A percentile compares a stretch with the other conserved stretches of the same genome.
Conservation (phyloP, 2,113 vertebrate genomes). For the Macaca fascicularis region T2T-MFA8v1.1 NC_088380.1:79938501-79939000, state of each 20-base stretch:
- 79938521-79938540: neutral
- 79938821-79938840: too few species aligned
- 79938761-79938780: neutral
- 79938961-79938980: neutral
- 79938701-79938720: neutral
- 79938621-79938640: neutral
- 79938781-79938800: neutral
- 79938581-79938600: neutral
- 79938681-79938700: neutral
- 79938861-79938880: neutral
- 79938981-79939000: too few species aligned
- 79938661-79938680: neutral
- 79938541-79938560: neutral
- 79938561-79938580: neutral
- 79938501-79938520: neutral
- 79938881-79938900: neutral
- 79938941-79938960: neutral
- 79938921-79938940: neutral
- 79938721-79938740: neutral
- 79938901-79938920: neutral
- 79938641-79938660: neutral
- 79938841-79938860: neutral
- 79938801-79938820: too few species aligned
- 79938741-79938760: neutral
- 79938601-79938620: constrained; percentile 23